A percentile compares a stretch with the other conserved stretches of the same genome.
Conservation (phyloP, 1,140 invertebrate genomes). For the Helicoverpa zea region DNA sequence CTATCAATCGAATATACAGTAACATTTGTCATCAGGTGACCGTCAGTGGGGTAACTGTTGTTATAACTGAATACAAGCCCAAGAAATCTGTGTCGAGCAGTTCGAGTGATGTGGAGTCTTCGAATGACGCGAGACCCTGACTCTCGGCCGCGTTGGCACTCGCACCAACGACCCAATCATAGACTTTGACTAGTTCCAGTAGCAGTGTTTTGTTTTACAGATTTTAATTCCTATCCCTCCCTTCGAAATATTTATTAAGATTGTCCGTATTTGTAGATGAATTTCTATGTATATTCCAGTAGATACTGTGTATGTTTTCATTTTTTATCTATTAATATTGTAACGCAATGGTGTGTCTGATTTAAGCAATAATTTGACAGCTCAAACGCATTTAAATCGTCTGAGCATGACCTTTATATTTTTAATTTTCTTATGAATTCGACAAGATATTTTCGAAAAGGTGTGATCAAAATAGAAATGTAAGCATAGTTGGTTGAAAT, state of each 20-base stretch:
- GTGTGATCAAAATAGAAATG: slow-evolving; percentile 12
- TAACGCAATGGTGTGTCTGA: neutral
- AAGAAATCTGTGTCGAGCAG: slow-evolving; percentile 88
- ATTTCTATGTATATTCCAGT: slow-evolving; percentile 15
- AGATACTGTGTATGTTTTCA: neutral
- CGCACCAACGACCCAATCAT: neutral
- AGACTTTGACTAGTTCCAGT: slow-evolving; percentile 9
- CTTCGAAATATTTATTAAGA: slow-evolving; percentile 35
- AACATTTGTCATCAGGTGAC: slow-evolving; percentile 90
- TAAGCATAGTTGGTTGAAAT: slow-evolving; percentile 29
- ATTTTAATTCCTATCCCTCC: slow-evolving; percentile 28
- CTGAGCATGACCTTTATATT: slow-evolving; percentile 10
- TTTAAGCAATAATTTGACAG: neutral
- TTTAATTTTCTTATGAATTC: slow-evolving; percentile 3
- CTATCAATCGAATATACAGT: slow-evolving; percentile 21
- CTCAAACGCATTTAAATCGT: slow-evolving; percentile 31
- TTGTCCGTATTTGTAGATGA: slow-evolving; percentile 7
- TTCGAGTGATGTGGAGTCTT: slow-evolving; percentile 84
- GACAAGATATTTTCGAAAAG: neutral
- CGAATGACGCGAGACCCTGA: slow-evolving; percentile 83
- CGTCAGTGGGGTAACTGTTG: slow-evolving; percentile 98
- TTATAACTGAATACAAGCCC: slow-evolving; percentile 98
- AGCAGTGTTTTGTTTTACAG: slow-evolving; percentile 40
- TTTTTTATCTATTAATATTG: neutral
- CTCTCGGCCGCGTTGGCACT: slow-evolving; percentile 39